Evolutionary conservation across 1,140 invertebrate species (phyloP).

Genomic region (Scylla paramamosain): DNA sequence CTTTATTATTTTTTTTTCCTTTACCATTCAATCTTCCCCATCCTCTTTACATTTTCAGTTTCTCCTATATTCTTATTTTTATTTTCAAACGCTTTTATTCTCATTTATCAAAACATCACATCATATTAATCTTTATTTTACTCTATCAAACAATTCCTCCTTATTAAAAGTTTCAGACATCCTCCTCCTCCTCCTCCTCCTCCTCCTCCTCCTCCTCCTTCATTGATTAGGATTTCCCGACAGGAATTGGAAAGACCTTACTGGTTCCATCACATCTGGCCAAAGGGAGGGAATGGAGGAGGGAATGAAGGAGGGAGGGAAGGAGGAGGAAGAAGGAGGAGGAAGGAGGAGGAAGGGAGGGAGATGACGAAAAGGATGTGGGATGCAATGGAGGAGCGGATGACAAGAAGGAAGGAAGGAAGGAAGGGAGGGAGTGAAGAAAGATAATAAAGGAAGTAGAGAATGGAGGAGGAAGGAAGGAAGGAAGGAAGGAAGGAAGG

Average conservation of each 20-base stretch:
- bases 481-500: neutral
- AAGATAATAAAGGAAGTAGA: neutral
- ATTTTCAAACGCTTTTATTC: too few relatives aligned
- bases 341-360: too few relatives aligned
- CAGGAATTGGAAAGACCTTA: neutral
- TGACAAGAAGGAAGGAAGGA: too few relatives aligned
- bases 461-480: neutral
- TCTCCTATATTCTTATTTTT: too few relatives aligned
- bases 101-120: neutral
- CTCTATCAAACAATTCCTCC: neutral
- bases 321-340: too few relatives aligned
- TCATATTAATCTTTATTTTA: neutral
- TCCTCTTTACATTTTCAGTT: too few relatives aligned
- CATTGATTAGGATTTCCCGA: neutral
- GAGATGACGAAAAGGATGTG: too few relatives aligned
- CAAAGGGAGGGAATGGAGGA: neutral
- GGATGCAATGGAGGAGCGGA: too few relatives aligned
- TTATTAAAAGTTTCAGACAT: neutral
- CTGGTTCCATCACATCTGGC: neutral
- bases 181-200: neutral
- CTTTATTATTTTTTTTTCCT: neutral
- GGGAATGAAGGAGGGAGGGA: too few relatives aligned
- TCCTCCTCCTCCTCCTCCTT: neutral
- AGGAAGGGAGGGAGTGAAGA: too few relatives aligned
- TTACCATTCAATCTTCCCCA: neutral